These are phyloP conservation scores for Sebastes fasciatus DNA, from an alignment of 2,113 vertebrate species.

Conservation along the genomic window DNA sequence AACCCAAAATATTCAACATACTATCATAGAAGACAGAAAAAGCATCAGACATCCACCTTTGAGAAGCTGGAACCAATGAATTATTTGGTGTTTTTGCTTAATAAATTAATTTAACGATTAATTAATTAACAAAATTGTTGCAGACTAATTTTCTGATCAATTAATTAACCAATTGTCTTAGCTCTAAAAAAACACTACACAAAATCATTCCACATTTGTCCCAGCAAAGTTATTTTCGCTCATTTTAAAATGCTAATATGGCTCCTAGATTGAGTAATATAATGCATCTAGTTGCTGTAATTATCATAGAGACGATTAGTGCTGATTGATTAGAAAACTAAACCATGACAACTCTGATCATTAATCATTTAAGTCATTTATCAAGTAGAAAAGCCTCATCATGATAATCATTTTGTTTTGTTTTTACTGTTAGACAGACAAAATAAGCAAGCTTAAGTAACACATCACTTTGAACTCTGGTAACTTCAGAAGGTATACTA, in stretches of 20 bases:
- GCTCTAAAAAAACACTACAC: background rate
- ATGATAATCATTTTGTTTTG: background rate
- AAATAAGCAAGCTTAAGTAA: background rate
- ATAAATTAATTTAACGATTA: background rate
- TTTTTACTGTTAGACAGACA: background rate
- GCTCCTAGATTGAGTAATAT: background rate
- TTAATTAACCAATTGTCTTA: background rate
- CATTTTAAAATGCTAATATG: background rate
- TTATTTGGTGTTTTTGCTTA: background rate
- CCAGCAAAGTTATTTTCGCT: background rate
- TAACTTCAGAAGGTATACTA: background rate
- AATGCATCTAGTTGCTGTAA: background rate
- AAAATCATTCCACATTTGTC: background rate
- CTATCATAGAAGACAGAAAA: background rate
- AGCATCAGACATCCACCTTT: background rate
- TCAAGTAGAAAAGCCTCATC: background rate
- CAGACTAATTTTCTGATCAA: background rate
- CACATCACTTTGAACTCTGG: background rate
- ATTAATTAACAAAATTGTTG: background rate
- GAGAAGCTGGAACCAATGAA: background rate
- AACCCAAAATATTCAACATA: background rate
- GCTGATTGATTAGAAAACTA: conserved; percentile 18
- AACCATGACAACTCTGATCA: background rate
- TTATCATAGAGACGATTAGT: background rate
- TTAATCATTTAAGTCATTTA: conserved; percentile 3